Base-by-base conservation (phyloP, 2,113 vertebrate species). In the Antechinus stuartii region DNA sequence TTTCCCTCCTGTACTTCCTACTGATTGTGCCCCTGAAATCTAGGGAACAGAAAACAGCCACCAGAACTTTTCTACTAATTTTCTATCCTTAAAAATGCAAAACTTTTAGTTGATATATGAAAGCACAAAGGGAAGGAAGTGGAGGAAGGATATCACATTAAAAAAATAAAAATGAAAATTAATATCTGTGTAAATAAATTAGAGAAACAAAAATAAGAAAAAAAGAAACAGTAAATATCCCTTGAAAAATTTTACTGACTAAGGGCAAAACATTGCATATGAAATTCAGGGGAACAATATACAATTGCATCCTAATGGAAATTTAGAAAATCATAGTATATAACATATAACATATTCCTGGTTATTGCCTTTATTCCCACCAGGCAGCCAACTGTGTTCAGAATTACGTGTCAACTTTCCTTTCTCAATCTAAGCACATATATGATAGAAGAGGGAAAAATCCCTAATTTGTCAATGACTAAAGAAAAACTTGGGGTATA, bases 1-100 rank as follows among this genome's bases (percentile, higher is more conserved):
- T 91, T 54, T 68, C 7, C 47, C 68, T 94, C 16, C 42, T 92
- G 89, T 50, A 54, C 22, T 23, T 94, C 9, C n/a, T 96, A 76
- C 7, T 46, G 54, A 93, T 24, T 93, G 23, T 54, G 9, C 2
- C 93, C 46, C 90, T 90, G 23, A 76, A 76, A 7, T n/a, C 14
- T 76, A 76, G 35, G 35, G 30, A 3, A 27, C 93, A 27, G 52
- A 93, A 91, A 76, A 84, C 47, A 10, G 22, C 26, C 9, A 89
- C 35, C 50, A 35, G 94, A 91, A 6, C 22, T 9, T 93, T 95
- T 93, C 56, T 8, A 50, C 27, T 30, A 24, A 23, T 84, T 61
- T 89, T 95, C 50, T 52, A 52, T 6, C 50, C 50, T 11, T 52
- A 52, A 52, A 52, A 52, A 52, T 52, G 50, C 50, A 52, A 52